phyloP scores from a whole-genome alignment of 2,888 invertebrate species.

The Xylota segnis region DNA sequence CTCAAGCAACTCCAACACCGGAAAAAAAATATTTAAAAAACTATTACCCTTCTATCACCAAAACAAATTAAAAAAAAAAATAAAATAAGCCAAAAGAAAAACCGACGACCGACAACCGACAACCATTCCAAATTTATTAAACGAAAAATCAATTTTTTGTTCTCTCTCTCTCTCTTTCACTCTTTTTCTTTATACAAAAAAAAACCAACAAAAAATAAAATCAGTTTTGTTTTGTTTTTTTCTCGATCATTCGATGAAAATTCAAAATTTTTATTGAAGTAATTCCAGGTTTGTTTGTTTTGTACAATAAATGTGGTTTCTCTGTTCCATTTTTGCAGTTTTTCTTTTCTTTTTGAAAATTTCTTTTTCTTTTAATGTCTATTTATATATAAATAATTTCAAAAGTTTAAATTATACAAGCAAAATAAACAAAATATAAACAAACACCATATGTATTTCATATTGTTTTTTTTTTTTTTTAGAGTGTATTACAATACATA shows the following conservation, averaged over 20 bases:
- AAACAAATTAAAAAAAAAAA: conserved; percentile 25
- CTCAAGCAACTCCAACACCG: conserved; percentile 57
- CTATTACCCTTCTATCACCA: conserved; percentile 45
- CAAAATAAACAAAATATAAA: conserved; percentile 59
- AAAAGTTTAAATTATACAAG: conserved; percentile 64
- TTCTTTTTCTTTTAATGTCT: conserved; percentile 15
- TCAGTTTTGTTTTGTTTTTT: conserved; percentile 44
- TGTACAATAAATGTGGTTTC: conserved; percentile 61
- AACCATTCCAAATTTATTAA: conserved; percentile 39
- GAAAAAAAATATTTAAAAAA: conserved; percentile 27
- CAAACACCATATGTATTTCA: conserved; percentile 59
- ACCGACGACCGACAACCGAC: conserved; percentile 63
- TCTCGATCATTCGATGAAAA: conserved; percentile 63
- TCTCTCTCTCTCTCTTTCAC: neutral
- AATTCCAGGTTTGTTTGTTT: conserved; percentile 71
- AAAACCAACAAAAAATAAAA: conserved; percentile 57
- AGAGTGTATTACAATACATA: conserved; percentile 28
- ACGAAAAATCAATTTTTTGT: conserved; percentile 14
- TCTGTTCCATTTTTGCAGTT: conserved; percentile 42
- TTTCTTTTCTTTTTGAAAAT: conserved; percentile 14
- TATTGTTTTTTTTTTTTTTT: conserved; percentile 12
- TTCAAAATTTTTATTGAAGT: conserved; percentile 60
- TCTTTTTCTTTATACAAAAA: no score
- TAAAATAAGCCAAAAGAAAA: conserved; percentile 48
- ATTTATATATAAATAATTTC: conserved; percentile 60